phyloP scores from a whole-genome alignment of 92 coral and sea anemone species.

The Phenganax subtilis region DNA sequence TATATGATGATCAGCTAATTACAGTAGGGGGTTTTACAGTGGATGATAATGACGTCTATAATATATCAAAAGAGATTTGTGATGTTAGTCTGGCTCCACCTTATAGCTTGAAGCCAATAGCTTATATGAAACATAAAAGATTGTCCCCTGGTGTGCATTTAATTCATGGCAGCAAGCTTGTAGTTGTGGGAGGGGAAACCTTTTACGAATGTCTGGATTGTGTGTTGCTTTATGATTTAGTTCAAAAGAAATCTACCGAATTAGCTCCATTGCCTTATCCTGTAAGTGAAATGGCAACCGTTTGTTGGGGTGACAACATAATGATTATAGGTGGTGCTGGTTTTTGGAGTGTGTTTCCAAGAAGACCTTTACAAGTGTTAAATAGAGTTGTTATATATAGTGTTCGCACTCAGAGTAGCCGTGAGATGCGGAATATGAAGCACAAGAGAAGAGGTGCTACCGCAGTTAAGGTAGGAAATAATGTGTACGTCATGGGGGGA shows the following conservation, averaged over 20 bases:
- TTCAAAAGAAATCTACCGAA: neutral
- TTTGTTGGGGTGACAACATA: neutral
- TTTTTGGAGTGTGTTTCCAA: neutral
- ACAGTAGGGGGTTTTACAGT: neutral
- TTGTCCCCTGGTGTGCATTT: neutral
- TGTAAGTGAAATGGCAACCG: neutral
- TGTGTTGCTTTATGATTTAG: neutral
- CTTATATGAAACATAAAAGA: neutral
- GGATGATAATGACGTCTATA: neutral
- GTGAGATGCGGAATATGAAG: neutral
- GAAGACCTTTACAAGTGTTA: neutral
- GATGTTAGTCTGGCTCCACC: neutral
- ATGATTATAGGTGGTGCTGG: neutral
- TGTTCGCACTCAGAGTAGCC: neutral
- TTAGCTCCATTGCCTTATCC: neutral
- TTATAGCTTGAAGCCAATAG: neutral
- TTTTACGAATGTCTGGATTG: neutral
- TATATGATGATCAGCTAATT: neutral
- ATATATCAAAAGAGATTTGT: neutral
- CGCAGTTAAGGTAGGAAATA: neutral
- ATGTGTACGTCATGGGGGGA: slow-evolving; percentile 76
- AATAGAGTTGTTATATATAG: neutral
- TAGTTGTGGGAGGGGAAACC: neutral
- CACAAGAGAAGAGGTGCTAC: neutral
- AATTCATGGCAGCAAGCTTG: neutral